Evolutionary conservation across 1,140 invertebrate species (phyloP), one percentile per base, ranked within the genome.

Genomic region (Paraescarpia echinospica): DNA sequence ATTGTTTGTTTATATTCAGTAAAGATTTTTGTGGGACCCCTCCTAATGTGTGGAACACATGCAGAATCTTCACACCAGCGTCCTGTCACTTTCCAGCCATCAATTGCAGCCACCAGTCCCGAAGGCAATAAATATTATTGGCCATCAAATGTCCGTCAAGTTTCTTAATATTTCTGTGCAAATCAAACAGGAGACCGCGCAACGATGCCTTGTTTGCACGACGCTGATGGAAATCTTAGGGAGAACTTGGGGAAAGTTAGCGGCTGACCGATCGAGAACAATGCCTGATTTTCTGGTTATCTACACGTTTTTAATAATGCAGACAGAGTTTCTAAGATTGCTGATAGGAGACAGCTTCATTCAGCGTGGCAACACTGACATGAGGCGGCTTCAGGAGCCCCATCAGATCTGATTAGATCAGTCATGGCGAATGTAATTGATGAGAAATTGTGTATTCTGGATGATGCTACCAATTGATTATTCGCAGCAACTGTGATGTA

Each of bases 381-480:
- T 77, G 59, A 77, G 8, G 59, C 22, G 18, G 27, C 59, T 18
- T 27, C 59, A 77, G 59, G 8, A 77, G 59, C 59, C 59, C 8
- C 59, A 77, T 77, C 59, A 77, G 59, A 18, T 77, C 59, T 77
- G 59, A 77, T 77, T 77, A 77, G 59, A 77, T 77, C 59, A 77
- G 59, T 77, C 59, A 77, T 77, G 59, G 59, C 59, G 59, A 77
- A 77, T 77, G 59, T 77, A 77, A 77, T 77, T 77, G 59, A 77
- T 77, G 59, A 77, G 59, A 77, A 77, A 77, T 77, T 77, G 59
- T 77, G 59, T 77, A 77, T 77, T 77, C 59, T 18, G 59, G 59
- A 77, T 77, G 59, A 77, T 77, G 59, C 59, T 77, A 77, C 59
- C 59, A 77, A 77, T 77, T 77, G 59, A 77, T 77, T 77, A 77